Evolutionary conservation across 2,888 invertebrate genomes (phyloP), one percentile per base, ranked within the genome.

Genomic region (Phoenoteleia sp.): DNA sequence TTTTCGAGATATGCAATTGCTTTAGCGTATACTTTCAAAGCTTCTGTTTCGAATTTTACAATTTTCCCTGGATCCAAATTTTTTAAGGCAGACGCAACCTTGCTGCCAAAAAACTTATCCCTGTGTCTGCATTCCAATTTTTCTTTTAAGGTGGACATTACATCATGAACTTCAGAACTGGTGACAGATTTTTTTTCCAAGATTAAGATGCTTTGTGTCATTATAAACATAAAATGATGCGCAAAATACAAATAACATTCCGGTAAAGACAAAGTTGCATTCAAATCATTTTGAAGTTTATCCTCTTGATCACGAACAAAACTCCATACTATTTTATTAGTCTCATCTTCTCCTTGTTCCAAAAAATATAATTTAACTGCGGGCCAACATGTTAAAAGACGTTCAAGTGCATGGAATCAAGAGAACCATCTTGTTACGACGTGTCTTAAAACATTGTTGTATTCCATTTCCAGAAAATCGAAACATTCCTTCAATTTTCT

Each of bases 401-500:
- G 7, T 13, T 66, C 66, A 13, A 66, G n/a, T 13, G 66, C 66
- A 21, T 19, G 66, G 13, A 19, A 33, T 17, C 47, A 33, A 15
- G 66, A 66, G 2, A 66, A 29, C 49, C 49, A 49, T 45, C 49
- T 47, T 2, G 49, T 66, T 4, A 62, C 54, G 42, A 85, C 86
- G 79, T 88, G 84, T 47, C 84, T 47, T 21, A 86, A 69, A 77
- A 88, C 58, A 21, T 86, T 75, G 49, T 39, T n/a, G n/a, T 39
- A 86, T 49, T 87, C 77, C 52, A 84, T 62, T 11, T 87, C 56
- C 42, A 88, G 64, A 66, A 82, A 85, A 19, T 86, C 81, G 62
- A 77, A 86, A 80, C 81, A 87, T 27, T 75, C 52, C 47, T 88
- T 85, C 33, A 89, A 81, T 79, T 81, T 75, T 66, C 67, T 69